These are phyloP conservation scores for Acropternis orthonyx DNA, from an alignment of 2,797 vertebrate genomes.

Conservation along the genomic window DNA sequence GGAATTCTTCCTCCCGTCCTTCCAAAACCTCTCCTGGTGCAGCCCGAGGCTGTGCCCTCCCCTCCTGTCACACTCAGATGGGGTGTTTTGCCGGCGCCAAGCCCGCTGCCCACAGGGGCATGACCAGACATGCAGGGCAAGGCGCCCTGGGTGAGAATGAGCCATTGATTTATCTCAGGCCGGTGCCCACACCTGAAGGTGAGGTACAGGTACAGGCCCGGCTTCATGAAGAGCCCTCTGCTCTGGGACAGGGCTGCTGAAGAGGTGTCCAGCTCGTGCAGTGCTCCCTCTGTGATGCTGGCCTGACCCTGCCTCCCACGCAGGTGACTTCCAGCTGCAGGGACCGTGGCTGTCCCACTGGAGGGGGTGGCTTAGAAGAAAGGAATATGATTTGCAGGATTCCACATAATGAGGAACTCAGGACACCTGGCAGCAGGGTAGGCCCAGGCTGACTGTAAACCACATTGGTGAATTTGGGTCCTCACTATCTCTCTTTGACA, in stretches of 20 bases:
- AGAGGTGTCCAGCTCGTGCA: neutral
- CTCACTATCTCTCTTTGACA: neutral
- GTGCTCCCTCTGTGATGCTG: neutral
- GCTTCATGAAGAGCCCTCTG: neutral
- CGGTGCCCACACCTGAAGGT: neutral
- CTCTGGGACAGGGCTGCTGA: neutral
- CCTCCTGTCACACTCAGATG: too few species aligned
- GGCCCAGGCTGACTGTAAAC: neutral
- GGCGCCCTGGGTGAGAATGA: neutral
- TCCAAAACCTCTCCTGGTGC: neutral
- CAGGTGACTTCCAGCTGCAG: neutral
- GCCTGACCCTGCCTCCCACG: neutral
- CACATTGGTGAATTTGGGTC: neutral
- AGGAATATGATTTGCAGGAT: neutral
- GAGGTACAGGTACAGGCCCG: neutral
- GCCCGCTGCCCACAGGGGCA: rapidly evolving
- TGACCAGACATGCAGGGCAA: neutral
- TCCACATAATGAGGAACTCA: neutral
- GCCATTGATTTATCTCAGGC: neutral
- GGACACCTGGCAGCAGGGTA: too few species aligned
- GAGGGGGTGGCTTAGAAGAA: neutral
- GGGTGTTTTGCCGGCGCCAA: rapidly evolving
- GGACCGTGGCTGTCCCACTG: rapidly evolving
- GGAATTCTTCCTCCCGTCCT: neutral
- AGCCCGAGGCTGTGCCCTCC: too few species aligned